These are phyloP conservation scores for Heliopora coerulea DNA, from an alignment of 92 coral and sea anemone genomes.

Conservation along the genomic window DNA sequence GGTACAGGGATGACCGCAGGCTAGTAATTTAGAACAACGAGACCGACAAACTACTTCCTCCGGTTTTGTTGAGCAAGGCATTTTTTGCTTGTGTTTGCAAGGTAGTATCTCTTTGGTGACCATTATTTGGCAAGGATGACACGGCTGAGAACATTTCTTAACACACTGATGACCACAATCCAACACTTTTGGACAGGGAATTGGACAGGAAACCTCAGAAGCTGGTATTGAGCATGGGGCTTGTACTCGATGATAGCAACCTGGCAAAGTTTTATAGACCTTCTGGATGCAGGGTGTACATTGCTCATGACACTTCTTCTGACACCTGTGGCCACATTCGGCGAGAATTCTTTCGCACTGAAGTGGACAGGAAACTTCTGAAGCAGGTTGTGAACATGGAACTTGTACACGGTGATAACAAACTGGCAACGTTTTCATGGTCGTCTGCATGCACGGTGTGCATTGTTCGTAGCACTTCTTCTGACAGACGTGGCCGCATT, in stretches of 20 bases:
- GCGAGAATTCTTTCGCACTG: conserved; percentile 53
- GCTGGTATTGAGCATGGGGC: conserved; percentile 63
- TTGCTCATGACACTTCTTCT: conserved; percentile 50
- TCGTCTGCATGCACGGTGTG: too few species aligned
- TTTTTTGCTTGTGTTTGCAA: too few species aligned
- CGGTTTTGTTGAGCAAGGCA: too few species aligned
- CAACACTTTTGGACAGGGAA: conserved; percentile 40
- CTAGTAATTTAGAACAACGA: too few species aligned
- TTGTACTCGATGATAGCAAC: conserved; percentile 49
- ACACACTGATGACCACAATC: conserved; percentile 62
- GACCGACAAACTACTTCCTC: too few species aligned
- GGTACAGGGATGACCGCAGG: too few species aligned
- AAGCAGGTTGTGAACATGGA: conserved; percentile 54
- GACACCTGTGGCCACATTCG: conserved; percentile 60
- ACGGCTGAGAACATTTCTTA: conserved; percentile 39
- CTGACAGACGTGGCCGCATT: conserved; percentile 28
- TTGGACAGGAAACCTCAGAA: conserved; percentile 37
- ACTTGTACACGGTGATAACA: conserved; percentile 69
- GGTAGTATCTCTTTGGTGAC: too few species aligned
- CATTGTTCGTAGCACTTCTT: too few species aligned
- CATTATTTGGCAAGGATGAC: conserved; percentile 8
- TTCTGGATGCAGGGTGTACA: conserved; percentile 51
- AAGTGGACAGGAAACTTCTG: conserved; percentile 48
- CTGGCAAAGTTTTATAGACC: conserved; percentile 50
- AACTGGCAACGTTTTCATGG: conserved; percentile 14